These are phyloP conservation scores for Hydrolagus affinis DNA, from an alignment of 2,113 vertebrate species.

Conservation along the genomic window DNA sequence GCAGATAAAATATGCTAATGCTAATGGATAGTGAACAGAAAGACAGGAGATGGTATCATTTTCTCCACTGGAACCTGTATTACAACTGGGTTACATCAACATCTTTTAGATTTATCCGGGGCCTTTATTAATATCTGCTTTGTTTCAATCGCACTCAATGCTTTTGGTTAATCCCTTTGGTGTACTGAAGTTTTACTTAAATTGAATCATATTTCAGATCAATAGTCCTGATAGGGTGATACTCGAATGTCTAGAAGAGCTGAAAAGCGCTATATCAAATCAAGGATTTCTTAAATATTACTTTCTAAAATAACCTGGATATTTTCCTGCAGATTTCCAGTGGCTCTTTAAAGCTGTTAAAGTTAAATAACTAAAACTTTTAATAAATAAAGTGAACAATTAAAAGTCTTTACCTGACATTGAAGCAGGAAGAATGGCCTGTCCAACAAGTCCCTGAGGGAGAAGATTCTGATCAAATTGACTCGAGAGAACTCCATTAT, in stretches of 20 bases:
- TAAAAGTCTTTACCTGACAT: conserved; percentile 71
- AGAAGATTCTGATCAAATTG: conserved; percentile 83
- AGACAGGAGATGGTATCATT: background rate
- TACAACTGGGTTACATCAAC: background rate
- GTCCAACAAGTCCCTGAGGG: conserved; percentile 78
- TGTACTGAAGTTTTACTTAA: too few relatives aligned
- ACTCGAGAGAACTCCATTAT: conserved; percentile 71
- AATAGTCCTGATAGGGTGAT: too few relatives aligned
- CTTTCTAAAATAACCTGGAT: too few relatives aligned
- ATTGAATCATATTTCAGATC: too few relatives aligned
- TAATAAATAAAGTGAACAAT: background rate
- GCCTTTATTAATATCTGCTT: background rate
- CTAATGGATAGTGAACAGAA: background rate
- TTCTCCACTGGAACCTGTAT: background rate
- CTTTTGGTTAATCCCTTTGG: too few relatives aligned
- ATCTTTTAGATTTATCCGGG: background rate
- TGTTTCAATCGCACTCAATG: too few relatives aligned
- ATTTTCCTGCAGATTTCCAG: too few relatives aligned
- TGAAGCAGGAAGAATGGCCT: conserved; percentile 83
- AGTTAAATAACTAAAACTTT: too few relatives aligned
- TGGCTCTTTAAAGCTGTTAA: too few relatives aligned
- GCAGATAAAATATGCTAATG: background rate
- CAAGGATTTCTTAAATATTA: background rate
- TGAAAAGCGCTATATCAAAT: too few relatives aligned
- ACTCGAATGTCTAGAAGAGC: too few relatives aligned